These are phyloP conservation scores for Arion vulgaris DNA, from an alignment of 1,140 invertebrate species.

Conservation along the genomic window DNA sequence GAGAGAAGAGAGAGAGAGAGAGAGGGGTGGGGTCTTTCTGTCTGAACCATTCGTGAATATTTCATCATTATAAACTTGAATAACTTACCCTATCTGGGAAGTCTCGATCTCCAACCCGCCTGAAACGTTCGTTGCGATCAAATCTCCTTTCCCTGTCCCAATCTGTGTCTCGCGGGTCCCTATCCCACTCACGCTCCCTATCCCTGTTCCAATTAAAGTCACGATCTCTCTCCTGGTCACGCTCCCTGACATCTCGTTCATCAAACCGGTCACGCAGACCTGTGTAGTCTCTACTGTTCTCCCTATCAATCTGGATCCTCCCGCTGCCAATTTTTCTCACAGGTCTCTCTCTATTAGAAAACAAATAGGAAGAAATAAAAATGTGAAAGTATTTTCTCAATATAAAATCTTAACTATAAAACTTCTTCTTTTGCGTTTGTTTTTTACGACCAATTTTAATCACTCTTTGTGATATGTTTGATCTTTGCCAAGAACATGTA, in stretches of 20 bases:
- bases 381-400: no score
- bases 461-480: no score
- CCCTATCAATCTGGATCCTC: slow-evolving; percentile 81
- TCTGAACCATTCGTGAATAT: no score
- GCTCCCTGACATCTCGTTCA: slow-evolving; percentile 57
- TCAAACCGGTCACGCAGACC: slow-evolving; percentile 54
- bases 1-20: no score
- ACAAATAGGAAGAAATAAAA: not conserved
- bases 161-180: slow-evolving; percentile 38
- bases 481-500: no score
- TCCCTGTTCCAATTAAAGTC: slow-evolving; percentile 36
- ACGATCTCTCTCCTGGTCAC: slow-evolving; percentile 46
- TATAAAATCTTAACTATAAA: no score
- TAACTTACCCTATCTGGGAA: slow-evolving; percentile 43
- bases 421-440: not conserved
- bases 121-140: slow-evolving; percentile 27
- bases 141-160: not conserved
- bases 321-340: slow-evolving; percentile 83
- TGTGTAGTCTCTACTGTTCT: slow-evolving; percentile 75
- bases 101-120: slow-evolving; percentile 48
- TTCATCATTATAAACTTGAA: not conserved
- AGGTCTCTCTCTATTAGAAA: slow-evolving; percentile 30
- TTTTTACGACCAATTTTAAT: no score
- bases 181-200: slow-evolving; percentile 44
- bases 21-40: no score